Conservation (phyloP, 2,888 invertebrate species). For the Acleris sparsana region DNA sequence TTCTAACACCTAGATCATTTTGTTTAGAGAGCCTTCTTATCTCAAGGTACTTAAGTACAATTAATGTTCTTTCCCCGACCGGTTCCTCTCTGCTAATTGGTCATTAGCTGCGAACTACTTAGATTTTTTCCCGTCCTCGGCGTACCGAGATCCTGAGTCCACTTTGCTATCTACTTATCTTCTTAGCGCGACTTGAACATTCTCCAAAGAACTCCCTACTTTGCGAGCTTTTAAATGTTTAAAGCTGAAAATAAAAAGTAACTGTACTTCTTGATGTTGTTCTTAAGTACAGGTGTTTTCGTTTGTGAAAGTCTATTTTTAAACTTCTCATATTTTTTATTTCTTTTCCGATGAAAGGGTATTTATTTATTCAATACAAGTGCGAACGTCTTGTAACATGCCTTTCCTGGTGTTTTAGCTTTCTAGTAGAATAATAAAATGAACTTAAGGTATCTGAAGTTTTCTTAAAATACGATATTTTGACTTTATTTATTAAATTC, state of each 20-base stretch:
- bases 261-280: constrained; percentile 12
- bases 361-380: too few species aligned
- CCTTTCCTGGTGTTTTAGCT: too few species aligned
- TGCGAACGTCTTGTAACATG: too few species aligned
- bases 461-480: too few species aligned
- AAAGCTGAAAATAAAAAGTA: constrained; percentile 21
- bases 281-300: background rate
- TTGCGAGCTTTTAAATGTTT: constrained; percentile 26
- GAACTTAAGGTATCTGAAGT: too few species aligned
- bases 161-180: constrained; percentile 35
- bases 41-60: background rate
- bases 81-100: constrained; percentile 26
- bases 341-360: too few species aligned
- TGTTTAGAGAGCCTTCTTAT: too few species aligned
- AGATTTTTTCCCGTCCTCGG: constrained; percentile 31
- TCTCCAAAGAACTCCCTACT: constrained; percentile 32
- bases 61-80: constrained; percentile 10
- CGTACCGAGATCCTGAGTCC: constrained; percentile 21
- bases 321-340: too few species aligned
- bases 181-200: constrained; percentile 27
- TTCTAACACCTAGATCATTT: too few species aligned
- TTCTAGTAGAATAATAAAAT: too few species aligned
- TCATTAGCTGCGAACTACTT: constrained; percentile 32
- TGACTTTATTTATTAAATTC: too few species aligned
- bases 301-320: background rate